phyloP scores from a whole-genome alignment of 2,113 vertebrate species.

The Phyllostomus discolor region DNA sequence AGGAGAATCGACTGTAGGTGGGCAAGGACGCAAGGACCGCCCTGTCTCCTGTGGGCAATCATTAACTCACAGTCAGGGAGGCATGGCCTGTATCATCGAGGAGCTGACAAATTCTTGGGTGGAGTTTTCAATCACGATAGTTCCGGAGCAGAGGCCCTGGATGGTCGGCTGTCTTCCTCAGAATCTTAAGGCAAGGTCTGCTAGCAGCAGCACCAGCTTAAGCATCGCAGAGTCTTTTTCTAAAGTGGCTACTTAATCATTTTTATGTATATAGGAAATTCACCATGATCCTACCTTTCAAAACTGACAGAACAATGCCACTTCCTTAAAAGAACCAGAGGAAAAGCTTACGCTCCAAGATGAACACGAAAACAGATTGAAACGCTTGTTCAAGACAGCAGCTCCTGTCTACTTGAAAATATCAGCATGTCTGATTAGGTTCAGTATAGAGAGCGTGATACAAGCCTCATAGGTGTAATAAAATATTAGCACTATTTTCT shows the following conservation, averaged over 20 bases:
- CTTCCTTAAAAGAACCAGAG: background rate
- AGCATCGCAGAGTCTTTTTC: background rate
- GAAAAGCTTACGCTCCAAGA: background rate
- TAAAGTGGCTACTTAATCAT: background rate
- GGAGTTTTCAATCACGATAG: background rate
- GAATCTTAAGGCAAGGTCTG: background rate
- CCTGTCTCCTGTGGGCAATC: background rate
- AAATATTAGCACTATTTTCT: conserved; percentile 44
- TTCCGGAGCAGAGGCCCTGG: background rate
- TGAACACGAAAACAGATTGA: background rate
- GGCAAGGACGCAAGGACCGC: background rate
- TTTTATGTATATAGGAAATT: conserved; percentile 50
- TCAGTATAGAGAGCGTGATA: background rate
- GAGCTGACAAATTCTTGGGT: background rate
- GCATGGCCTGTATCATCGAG: background rate
- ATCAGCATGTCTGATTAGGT: background rate
- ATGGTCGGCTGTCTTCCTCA: background rate
- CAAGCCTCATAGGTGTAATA: background rate
- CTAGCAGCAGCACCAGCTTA: background rate
- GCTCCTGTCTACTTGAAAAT: background rate
- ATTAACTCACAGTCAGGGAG: accelerated
- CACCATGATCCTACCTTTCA: background rate
- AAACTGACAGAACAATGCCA: background rate
- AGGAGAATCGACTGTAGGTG: background rate
- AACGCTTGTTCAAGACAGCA: background rate